These are phyloP conservation scores for Bedellia somnulentella DNA, from an alignment of 2,888 invertebrate species.

Conservation along the genomic window DNA sequence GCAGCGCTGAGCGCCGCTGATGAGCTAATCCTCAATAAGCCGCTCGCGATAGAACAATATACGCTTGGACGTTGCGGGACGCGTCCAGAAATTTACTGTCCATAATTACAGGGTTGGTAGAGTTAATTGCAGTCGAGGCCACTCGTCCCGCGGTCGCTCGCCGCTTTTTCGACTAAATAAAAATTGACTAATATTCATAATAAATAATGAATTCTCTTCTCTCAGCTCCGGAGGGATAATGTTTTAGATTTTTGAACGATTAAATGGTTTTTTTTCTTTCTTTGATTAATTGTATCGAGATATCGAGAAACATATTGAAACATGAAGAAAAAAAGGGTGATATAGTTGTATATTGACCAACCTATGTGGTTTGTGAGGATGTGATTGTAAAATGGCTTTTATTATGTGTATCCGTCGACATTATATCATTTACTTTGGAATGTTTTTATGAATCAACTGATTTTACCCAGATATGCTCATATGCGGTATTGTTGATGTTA, in stretches of 20 bases:
- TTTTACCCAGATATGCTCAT: no score
- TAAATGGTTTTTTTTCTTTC: no score
- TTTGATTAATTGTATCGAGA: no score
- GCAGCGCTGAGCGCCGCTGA: conserved; percentile 9
- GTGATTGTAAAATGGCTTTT: no score
- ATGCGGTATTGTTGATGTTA: no score
- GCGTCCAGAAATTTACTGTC: conserved; percentile 80
- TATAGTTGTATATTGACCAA: no score
- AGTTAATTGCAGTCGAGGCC: conserved; percentile 75
- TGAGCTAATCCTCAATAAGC: conserved; percentile 39
- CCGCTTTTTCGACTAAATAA: conserved; percentile 57
- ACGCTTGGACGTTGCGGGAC: conserved; percentile 40
- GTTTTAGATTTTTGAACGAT: conserved; percentile 43
- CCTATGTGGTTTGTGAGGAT: no score
- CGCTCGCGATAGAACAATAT: conserved; percentile 44
- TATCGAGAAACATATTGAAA: no score
- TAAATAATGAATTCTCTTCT: conserved; percentile 57
- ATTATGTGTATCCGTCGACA: no score
- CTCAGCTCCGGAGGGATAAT: conserved; percentile 36
- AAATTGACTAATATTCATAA: conserved; percentile 63
- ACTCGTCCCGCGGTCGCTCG: conserved; percentile 34
- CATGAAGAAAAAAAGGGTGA: no score
- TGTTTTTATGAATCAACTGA: no score
- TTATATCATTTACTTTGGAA: no score
- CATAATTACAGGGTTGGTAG: conserved; percentile 82